A percentile compares a stretch with the other conserved stretches of the same genome.
Conservation (phyloP, 2,797 vertebrate genomes). For the Vultur gryphus region DNA sequence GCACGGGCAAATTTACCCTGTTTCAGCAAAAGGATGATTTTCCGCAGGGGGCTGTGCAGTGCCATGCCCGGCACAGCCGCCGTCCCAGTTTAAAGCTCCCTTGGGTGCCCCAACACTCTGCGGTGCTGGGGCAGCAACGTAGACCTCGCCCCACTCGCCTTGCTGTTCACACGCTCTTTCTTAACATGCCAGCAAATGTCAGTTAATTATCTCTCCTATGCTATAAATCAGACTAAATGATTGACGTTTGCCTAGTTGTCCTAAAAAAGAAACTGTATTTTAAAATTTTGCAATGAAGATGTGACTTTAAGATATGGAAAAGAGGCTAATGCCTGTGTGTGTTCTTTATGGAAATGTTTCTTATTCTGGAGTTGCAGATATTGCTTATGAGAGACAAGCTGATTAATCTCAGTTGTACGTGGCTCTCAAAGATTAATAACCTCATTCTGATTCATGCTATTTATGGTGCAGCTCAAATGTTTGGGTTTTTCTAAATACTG, state of each 20-base stretch:
- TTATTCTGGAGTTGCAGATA: background rate
- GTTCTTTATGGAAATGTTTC: background rate
- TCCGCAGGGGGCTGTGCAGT: too few species aligned
- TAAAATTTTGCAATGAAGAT: background rate
- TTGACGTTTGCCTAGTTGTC: background rate
- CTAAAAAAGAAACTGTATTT: background rate
- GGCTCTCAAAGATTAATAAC: slow-evolving; percentile 13
- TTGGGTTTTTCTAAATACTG: background rate
- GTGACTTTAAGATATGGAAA: background rate
- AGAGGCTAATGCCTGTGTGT: background rate
- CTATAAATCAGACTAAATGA: background rate
- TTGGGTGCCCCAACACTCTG: fast-evolving
- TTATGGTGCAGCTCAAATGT: background rate
- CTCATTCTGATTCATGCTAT: background rate
- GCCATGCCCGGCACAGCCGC: background rate
- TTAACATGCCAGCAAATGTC: background rate
- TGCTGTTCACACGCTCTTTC: background rate
- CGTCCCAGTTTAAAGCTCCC: background rate
- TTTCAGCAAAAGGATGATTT: background rate
- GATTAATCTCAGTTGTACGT: slow-evolving; percentile 10
- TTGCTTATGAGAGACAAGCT: background rate
- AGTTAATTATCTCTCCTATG: background rate
- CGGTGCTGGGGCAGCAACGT: fast-evolving
- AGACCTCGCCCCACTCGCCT: background rate
- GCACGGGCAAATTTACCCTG: too few species aligned